Percentiles rank a stretch among this genome's conserved stretches.
These are phyloP conservation scores for Deladenus siricidicola DNA, from an alignment of 2,888 invertebrate genomes.

Conservation along the genomic window DNA sequence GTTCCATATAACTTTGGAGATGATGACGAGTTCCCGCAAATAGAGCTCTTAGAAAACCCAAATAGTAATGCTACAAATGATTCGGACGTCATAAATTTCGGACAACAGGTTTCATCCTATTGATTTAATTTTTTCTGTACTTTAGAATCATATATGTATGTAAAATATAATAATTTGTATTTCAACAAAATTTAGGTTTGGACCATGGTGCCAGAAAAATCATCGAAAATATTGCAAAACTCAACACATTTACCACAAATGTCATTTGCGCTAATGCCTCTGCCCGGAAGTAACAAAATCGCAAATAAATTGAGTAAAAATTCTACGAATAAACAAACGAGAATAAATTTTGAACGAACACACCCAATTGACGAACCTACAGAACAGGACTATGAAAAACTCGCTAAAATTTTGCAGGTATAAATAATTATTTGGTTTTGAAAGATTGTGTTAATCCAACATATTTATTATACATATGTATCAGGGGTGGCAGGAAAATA, in stretches of 20 bases:
- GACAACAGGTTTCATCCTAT: not conserved
- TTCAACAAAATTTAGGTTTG: not conserved
- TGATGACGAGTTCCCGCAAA: not conserved
- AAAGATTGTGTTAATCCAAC: no score
- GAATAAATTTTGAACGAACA: not conserved
- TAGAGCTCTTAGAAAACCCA: not conserved
- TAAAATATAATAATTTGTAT: no score
- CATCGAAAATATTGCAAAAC: no score
- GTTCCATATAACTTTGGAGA: not conserved
- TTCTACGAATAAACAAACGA: not conserved
- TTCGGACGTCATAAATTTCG: not conserved
- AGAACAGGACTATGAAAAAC: conserved; percentile 16
- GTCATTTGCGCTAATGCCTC: not conserved
- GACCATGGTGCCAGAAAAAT: not conserved
- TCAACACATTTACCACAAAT: not conserved
- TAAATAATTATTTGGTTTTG: no score
- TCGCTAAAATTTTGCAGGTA: conserved; percentile 20
- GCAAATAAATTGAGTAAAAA: no score
- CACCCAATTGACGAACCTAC: not conserved
- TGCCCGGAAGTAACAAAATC: not conserved
- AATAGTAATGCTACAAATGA: not conserved
- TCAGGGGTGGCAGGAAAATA: no score
- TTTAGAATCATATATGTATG: not conserved
- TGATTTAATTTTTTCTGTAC: not conserved
- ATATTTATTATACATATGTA: no score